A percentile compares a stretch with the other conserved stretches of the same genome.
Evolutionary conservation across 2,113 vertebrate species (phyloP).

Genomic region (Dromaius novaehollandiae): DNA sequence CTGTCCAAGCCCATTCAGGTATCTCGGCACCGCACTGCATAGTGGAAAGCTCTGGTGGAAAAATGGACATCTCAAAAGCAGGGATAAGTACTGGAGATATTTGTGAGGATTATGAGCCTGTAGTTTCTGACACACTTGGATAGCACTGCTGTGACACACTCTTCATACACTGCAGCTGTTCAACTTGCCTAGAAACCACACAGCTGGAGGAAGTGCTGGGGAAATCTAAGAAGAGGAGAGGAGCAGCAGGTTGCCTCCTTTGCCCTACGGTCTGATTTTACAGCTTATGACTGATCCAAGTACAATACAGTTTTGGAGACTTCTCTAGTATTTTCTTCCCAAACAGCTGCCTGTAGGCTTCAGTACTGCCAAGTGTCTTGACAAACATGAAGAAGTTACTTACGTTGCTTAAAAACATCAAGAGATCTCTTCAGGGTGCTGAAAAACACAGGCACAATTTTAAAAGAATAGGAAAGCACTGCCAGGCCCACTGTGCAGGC

Average conservation of each 20-base stretch:
- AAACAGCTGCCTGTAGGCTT: background rate
- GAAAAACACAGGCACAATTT: constrained; percentile 9
- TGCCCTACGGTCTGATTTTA: background rate
- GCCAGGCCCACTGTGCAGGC: background rate
- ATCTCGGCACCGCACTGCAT: no score
- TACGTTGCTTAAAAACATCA: constrained; percentile 93
- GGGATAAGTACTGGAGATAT: background rate
- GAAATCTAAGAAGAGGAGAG: background rate
- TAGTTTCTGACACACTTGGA: background rate
- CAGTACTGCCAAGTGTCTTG: background rate
- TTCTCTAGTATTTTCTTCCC: background rate
- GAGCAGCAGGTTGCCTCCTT: background rate
- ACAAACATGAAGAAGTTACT: constrained; percentile 68
- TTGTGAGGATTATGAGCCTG: background rate
- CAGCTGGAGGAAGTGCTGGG: background rate
- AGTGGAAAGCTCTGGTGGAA: no score
- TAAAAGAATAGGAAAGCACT: background rate
- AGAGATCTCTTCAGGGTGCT: constrained; percentile 92
- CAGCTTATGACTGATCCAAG: background rate
- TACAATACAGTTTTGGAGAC: background rate
- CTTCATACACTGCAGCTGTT: background rate
- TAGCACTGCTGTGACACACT: no score
- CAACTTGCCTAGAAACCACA: background rate
- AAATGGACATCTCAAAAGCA: no score
- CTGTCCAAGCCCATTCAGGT: no score